Base-by-base conservation (phyloP, 2,797 vertebrate genomes). In the Heterohyrax brucei region DNA sequence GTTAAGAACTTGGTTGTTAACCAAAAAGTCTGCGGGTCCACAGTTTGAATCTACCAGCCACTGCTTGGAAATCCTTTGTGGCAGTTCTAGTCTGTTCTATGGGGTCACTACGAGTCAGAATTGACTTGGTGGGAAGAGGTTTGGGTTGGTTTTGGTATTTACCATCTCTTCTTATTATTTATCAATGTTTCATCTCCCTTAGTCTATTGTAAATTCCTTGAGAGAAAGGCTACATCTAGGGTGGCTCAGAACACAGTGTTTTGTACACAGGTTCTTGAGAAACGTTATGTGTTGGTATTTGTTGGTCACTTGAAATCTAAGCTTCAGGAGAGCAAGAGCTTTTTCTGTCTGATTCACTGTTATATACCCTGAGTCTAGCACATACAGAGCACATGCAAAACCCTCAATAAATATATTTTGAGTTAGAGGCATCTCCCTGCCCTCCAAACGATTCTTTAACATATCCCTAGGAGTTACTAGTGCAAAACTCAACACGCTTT, bases 131-230 rank as follows among this genome's bases (percentile, higher is more conserved):
- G 53, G 10, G 3, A 56, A 56, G 12, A 16, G 2, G 53, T 56
- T 56, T 56, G 53, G 53, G 13, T 56, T 56, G 53, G 53, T 56
- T 56, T 56, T 16, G 48, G 21, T 28, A 79, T 64, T 83, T 76
- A 44, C n/a, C 24, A 28, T 88, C 81, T 89, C 61, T 33, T 88
- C 18, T 24, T 77, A 66, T 59, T 62, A 89, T 10, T 59, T 53
- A 86, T 68, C 77, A 39, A 77, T 48, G 48, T 88, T 88, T 79
- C 78, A 89, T 66, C 75, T 66, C 50, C 73, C 50, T 87, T 89
- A 1, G 8, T 76, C 64, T 73, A 85, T 73, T 81, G 26, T 85
- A 92, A 81, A 79, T 46, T 78, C 39, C 73, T 92, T 53, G n/a
- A 91, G 72, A 14, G 22, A 64, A 86, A 79, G 53, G 13, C 19